Evolutionary conservation across 2,113 vertebrate genomes (phyloP).

Genomic region (Bolborhynchus lineola): DNA sequence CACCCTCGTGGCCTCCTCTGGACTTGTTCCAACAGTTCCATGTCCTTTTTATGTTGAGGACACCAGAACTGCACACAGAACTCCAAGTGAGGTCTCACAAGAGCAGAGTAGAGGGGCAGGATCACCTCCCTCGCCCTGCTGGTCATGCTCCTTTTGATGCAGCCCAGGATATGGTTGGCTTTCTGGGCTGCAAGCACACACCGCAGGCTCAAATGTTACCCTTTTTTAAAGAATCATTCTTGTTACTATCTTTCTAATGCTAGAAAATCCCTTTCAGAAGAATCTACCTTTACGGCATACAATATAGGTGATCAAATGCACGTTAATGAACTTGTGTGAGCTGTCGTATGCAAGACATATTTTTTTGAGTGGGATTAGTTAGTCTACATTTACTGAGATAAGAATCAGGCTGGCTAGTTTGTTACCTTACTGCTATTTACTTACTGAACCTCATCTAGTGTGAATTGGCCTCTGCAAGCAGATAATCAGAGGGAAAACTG

Average conservation of each 20-base stretch:
- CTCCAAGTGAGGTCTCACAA: no score
- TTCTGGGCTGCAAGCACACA: no score
- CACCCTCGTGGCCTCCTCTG: no score
- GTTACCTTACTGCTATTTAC: neutral
- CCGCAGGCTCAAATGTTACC: neutral
- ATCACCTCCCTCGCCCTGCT: no score
- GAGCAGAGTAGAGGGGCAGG: no score
- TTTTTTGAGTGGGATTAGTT: neutral
- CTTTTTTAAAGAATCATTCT: neutral
- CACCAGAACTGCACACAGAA: no score
- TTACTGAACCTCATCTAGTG: neutral
- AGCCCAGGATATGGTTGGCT: no score
- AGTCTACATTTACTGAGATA: fast-evolving
- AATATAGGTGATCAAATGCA: neutral
- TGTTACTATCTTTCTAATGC: neutral
- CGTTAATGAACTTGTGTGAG: neutral
- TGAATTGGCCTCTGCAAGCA: neutral
- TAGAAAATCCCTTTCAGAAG: neutral
- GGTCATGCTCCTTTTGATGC: no score
- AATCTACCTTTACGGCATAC: neutral
- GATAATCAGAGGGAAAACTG: neutral
- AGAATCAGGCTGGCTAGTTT: neutral
- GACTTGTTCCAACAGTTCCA: no score
- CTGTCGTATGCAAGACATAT: fast-evolving
- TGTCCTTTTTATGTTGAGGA: no score